Percentiles rank a stretch among this genome's conserved stretches.
These are phyloP conservation scores for Caenorhabditis virilis DNA, from an alignment of 2,888 invertebrate species.

Conservation along the genomic window DNA sequence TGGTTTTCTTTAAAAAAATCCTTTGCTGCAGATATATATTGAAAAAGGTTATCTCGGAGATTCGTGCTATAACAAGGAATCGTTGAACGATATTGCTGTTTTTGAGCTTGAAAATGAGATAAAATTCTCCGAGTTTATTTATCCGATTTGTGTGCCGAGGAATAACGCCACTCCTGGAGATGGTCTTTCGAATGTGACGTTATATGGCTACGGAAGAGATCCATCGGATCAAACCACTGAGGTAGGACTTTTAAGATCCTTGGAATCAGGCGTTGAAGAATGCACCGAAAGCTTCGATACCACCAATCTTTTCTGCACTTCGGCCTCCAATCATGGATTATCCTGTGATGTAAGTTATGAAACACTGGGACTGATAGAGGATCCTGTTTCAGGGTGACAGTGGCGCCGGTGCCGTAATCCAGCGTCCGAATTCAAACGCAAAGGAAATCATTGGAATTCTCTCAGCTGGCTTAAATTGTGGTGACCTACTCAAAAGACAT, in stretches of 20 bases:
- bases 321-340: conserved; percentile 10
- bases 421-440: conserved; percentile 6
- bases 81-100: conserved; percentile 27
- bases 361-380: neutral
- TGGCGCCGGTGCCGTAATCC: conserved; percentile 22
- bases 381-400: conserved; percentile 31
- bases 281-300: neutral
- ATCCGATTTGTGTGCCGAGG: conserved; percentile 23
- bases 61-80: conserved; percentile 19
- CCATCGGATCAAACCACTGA: neutral
- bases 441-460: conserved; percentile 23
- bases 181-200: conserved; percentile 6
- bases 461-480: conserved; percentile 26
- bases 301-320: conserved; percentile 9
- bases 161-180: neutral
- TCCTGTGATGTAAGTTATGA: conserved; percentile 23
- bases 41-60: conserved; percentile 37
- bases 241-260: conserved; percentile 5
- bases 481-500: neutral
- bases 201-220: conserved; percentile 32
- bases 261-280: neutral
- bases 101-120: conserved; percentile 21
- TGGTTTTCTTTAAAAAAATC: too few relatives aligned
- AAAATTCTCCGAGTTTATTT: conserved; percentile 14
- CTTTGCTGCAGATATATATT: conserved; percentile 29